phyloP scores from a whole-genome alignment of 1,140 invertebrate species.

The Drosophila willistoni region DNA sequence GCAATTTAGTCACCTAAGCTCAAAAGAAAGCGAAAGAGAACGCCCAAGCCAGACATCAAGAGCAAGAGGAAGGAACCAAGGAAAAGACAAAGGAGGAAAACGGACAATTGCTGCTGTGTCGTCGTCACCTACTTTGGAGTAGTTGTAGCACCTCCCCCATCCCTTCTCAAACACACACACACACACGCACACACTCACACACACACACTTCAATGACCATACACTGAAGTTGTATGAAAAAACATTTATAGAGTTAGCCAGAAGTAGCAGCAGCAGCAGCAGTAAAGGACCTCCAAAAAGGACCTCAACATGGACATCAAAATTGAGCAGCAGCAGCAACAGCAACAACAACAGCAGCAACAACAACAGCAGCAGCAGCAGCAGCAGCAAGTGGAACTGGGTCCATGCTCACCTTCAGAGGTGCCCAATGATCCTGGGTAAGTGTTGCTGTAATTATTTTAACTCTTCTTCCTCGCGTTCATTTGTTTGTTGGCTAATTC shows the following conservation, averaged over 20 bases:
- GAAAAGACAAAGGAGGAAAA: constrained; percentile 30
- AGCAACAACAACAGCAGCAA: constrained; percentile 85
- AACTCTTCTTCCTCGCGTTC: no score
- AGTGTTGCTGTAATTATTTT: constrained; percentile 72
- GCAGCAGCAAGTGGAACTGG: constrained; percentile 88
- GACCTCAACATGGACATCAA: constrained; percentile 76
- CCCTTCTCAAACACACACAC: constrained; percentile 18
- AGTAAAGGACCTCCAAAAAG: neutral
- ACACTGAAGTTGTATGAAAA: constrained; percentile 48
- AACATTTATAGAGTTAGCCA: constrained; percentile 56
- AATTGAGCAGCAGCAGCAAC: constrained; percentile 84
- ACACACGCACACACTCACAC: constrained; percentile 18
- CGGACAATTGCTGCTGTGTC: constrained; percentile 29
- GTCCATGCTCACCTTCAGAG: constrained; percentile 88
- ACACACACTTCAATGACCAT: constrained; percentile 44
- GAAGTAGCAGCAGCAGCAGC: constrained; percentile 28
- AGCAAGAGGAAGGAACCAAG: neutral
- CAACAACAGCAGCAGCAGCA: constrained; percentile 39
- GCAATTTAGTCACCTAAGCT: constrained; percentile 49
- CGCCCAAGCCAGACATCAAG: neutral
- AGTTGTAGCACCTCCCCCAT: constrained; percentile 55
- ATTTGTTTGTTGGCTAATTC: no score
- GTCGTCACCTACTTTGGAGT: constrained; percentile 59
- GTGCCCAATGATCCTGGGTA: constrained; percentile 96
- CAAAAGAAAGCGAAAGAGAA: neutral